Evolutionary conservation across 2,888 invertebrate genomes (phyloP), one percentile per base, ranked within the genome.

Genomic region (Harpagoxenus sublaevis): DNA sequence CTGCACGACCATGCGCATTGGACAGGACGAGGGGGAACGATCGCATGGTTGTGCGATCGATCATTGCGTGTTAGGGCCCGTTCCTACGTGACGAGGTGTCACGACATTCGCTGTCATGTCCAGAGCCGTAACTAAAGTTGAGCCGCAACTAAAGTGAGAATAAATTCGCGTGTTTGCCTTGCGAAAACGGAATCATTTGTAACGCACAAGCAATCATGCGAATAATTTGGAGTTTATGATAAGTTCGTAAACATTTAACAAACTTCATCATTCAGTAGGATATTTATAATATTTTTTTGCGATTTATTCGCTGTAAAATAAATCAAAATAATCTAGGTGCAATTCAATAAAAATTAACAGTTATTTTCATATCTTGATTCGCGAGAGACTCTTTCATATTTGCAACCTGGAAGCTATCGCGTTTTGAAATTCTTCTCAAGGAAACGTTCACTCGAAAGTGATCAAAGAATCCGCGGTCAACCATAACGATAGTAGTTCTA

Each of bases 11-110:
- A 74, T 73, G 79, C 63, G 77, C 85, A 73, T 75, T 57, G 71
- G 63, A 73, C 83, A 83, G 82, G 87, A 83, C 84, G 84, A 83
- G 71, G 85, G 84, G 87, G 74, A 78, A 84, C 88, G 89, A 90
- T 90, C 91, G 89, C 89, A 89, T 89, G 89, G 89, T 88, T 91
- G 92, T 88, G 91, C 91, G 91, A 93, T 93, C 92, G 92, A 93
- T 92, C 88, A 91, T 92, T 89, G 92, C 90, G 90, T 91, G 92
- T 92, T 84, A 73, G 73, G 45, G 84, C 71, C 77, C 82, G 85
- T 60, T 81, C 39, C 79, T 73, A 81, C 60, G 73, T 81, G 73
- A 81, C 83, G 79, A 81, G 79, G 71, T 81, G 79, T 81, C 74
- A 81, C 79, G 79, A 81, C 79, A 81, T 81, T 81, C 39, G 73